Conservation (phyloP, 2,888 invertebrate species). For the Drosophila kanekoi region DNA sequence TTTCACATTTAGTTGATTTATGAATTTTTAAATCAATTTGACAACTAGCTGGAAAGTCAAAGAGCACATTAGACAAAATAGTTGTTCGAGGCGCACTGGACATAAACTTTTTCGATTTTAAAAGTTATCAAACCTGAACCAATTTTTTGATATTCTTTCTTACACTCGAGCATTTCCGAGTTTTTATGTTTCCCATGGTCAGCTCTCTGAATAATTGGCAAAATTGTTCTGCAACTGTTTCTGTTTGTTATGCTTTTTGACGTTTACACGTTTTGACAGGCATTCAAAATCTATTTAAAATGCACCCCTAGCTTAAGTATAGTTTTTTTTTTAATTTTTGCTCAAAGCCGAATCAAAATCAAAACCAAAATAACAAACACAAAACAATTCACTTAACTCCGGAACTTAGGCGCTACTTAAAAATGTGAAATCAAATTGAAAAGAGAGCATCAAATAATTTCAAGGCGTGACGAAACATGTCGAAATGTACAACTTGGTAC, state of each 20-base stretch:
- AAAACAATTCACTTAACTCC: slow-evolving; percentile 39
- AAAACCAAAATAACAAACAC: slow-evolving; percentile 16
- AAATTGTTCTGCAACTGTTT: slow-evolving; percentile 30
- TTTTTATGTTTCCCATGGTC: not conserved
- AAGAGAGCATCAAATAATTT: slow-evolving; percentile 58
- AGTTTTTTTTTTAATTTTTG: slow-evolving; percentile 7
- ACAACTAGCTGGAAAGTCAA: slow-evolving; percentile 43
- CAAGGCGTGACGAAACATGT: slow-evolving; percentile 73
- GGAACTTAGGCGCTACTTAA: slow-evolving; percentile 52
- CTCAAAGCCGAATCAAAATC: slow-evolving; percentile 7
- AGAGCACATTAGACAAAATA: slow-evolving; percentile 9
- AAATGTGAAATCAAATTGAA: slow-evolving; percentile 47
- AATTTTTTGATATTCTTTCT: not conserved
- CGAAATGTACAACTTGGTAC: slow-evolving; percentile 61
- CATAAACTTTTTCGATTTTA: not conserved
- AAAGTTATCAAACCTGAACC: not conserved
- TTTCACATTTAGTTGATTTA: slow-evolving; percentile 69
- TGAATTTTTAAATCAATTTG: slow-evolving; percentile 77
- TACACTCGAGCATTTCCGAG: not conserved
- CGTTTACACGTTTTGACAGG: slow-evolving; percentile 61
- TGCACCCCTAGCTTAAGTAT: slow-evolving; percentile 15
- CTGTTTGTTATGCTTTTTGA: slow-evolving; percentile 37
- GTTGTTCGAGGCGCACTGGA: not conserved
- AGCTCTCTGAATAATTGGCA: slow-evolving; percentile 1
- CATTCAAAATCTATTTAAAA: slow-evolving; percentile 53